Conservation (phyloP, 2,113 vertebrate genomes). For the Polypterus senegalus region DNA sequence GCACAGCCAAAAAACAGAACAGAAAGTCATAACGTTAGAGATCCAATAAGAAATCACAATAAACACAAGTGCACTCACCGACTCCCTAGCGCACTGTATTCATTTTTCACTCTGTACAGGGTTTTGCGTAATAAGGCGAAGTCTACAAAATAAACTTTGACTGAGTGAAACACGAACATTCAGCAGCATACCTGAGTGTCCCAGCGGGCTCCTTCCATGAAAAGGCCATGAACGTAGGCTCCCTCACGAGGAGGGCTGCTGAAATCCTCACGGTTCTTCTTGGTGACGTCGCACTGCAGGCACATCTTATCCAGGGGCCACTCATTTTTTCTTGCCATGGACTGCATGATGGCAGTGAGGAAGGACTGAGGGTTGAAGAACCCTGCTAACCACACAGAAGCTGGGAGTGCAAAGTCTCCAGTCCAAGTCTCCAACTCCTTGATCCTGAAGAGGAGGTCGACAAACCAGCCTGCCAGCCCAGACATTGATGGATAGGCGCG, state of each 20-base stretch:
- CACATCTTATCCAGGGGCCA: conserved; percentile 87
- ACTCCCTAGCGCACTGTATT: too few relatives aligned
- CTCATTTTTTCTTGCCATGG: conserved; percentile 63
- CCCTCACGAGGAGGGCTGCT: conserved; percentile 71
- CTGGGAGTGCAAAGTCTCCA: conserved; percentile 66
- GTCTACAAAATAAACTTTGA: background rate
- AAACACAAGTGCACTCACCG: too few relatives aligned
- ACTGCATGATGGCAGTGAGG: conserved; percentile 90
- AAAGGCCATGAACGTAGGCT: conserved; percentile 72
- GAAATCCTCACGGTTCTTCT: conserved; percentile 76
- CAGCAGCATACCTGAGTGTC: conserved; percentile 63
- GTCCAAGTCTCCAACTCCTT: conserved; percentile 80
- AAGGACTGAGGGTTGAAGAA: conserved; percentile 92
- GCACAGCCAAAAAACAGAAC: too few relatives aligned
- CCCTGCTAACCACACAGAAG: conserved; percentile 73
- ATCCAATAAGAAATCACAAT: too few relatives aligned
- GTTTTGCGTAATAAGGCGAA: too few relatives aligned
- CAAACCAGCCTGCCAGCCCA: conserved; percentile 70
- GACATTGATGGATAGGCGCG: conserved; percentile 74
- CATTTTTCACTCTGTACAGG: too few relatives aligned
- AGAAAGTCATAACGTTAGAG: too few relatives aligned
- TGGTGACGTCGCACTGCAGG: conserved; percentile 82
- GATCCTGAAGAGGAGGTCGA: conserved; percentile 69
- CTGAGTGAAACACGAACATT: background rate
- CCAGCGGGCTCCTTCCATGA: conserved; percentile 88